Conservation (phyloP, 1,140 invertebrate genomes). For the Druon quercuslanigerum region DNA sequence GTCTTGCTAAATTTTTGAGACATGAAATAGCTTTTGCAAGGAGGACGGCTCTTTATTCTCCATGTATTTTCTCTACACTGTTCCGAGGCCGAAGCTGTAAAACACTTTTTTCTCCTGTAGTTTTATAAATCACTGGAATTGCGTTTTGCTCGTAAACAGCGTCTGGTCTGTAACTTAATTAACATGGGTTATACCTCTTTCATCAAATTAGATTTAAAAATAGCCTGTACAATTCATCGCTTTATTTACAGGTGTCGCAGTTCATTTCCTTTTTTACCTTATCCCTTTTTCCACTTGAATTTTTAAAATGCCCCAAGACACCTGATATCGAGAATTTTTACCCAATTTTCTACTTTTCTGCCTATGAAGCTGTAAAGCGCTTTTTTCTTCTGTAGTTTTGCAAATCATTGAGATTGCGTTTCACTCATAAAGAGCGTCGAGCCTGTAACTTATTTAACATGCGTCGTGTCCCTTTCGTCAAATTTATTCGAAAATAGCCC, state of each 20-base stretch:
- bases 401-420: constrained; percentile 16
- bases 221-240: neutral
- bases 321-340: too few relatives aligned
- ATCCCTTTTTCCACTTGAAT: too few relatives aligned
- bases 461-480: neutral
- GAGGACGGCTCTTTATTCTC: constrained; percentile 21
- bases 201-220: neutral
- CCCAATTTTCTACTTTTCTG: constrained; percentile 27
- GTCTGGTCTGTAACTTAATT: constrained; percentile 19
- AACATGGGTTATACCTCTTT: neutral
- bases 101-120: constrained; percentile 2
- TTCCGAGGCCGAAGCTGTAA: constrained; percentile 36
- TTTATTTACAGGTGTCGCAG: too few relatives aligned
- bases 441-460: constrained; percentile 12
- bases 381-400: constrained; percentile 1
- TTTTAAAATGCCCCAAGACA: too few relatives aligned
- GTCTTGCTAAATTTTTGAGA: constrained; percentile 46
- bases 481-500: neutral
- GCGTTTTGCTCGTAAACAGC: constrained; percentile 22
- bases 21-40: constrained; percentile 51
- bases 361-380: constrained; percentile 16
- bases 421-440: constrained; percentile 1
- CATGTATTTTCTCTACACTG: constrained; percentile 11
- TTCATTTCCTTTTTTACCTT: too few relatives aligned
- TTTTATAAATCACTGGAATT: constrained; percentile 29